A percentile compares a stretch with the other conserved stretches of the same genome.
Evolutionary conservation across 2,888 invertebrate species (phyloP).

Genomic region (Volucella inanis): DNA sequence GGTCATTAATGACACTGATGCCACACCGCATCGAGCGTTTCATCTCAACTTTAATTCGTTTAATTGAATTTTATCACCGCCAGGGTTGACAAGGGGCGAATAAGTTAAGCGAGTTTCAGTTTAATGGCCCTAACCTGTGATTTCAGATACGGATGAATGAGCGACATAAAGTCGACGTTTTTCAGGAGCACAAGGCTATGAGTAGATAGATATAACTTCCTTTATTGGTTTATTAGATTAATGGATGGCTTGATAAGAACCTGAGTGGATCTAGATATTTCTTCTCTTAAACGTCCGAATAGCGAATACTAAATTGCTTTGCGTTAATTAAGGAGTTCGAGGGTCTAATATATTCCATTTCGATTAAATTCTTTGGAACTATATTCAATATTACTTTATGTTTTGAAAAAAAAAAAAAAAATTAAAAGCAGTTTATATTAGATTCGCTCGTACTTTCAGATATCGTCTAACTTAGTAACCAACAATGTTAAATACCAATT

Average conservation of each 20-base stretch:
- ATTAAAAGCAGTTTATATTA: no score
- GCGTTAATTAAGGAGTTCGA: neutral
- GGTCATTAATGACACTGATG: constrained; percentile 31
- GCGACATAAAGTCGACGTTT: constrained; percentile 22
- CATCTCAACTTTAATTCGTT: constrained; percentile 59
- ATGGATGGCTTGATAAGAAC: constrained; percentile 43
- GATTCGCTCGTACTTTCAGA: no score
- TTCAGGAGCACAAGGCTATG: neutral
- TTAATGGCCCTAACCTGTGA: constrained; percentile 56
- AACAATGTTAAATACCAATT: no score
- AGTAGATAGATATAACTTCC: constrained; percentile 18
- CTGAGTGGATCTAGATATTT: neutral
- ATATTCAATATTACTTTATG: no score
- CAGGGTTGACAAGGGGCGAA: constrained; percentile 2
- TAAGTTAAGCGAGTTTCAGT: constrained; percentile 48
- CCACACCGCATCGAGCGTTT: constrained; percentile 24
- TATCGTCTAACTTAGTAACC: no score
- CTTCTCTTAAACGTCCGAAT: neutral
- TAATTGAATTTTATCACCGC: constrained; percentile 63
- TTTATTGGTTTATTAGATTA: constrained; percentile 54
- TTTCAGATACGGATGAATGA: constrained; percentile 56
- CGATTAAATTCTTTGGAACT: no score
- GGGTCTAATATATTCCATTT: neutral
- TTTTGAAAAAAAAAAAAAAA: no score
- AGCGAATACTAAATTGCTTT: constrained; percentile 7